Conservation (phyloP, 2,113 vertebrate genomes). For the Hyperopisus bebe region DNA sequence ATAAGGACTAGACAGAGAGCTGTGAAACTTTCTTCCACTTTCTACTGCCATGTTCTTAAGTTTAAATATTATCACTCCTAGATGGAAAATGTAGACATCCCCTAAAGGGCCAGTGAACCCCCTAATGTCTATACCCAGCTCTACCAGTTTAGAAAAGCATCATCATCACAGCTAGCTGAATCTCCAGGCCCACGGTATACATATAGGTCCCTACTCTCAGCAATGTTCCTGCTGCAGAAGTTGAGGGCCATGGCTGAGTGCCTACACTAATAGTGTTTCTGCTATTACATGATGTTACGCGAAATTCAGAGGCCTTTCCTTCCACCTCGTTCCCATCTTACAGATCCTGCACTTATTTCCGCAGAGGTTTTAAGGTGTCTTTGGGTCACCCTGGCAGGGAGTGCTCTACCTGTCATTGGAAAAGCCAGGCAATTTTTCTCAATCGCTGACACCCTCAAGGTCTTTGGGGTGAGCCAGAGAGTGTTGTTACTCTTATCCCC, state of each 20-base stretch:
- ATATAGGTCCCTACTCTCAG: background rate
- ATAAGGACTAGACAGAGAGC: background rate
- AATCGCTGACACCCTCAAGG: background rate
- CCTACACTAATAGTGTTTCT: background rate
- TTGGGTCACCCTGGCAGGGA: background rate
- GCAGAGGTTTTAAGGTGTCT: background rate
- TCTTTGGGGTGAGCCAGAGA: background rate
- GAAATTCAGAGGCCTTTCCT: background rate
- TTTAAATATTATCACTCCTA: background rate
- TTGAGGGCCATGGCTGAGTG: background rate
- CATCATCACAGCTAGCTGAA: background rate
- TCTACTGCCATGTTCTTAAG: background rate
- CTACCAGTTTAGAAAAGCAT: background rate
- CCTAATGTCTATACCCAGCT: background rate
- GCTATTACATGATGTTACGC: background rate
- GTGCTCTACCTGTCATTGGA: background rate
- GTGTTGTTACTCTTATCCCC: background rate
- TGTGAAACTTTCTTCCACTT: background rate
- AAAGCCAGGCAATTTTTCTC: background rate
- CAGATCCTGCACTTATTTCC: background rate
- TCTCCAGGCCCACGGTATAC: background rate
- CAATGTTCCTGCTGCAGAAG: background rate
- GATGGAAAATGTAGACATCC: background rate
- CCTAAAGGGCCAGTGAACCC: background rate
- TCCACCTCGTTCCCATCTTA: background rate